Evolutionary conservation across 2,797 vertebrate genomes (phyloP), one percentile per base, ranked within the genome.

Genomic region (Anomalospiza imberbis): DNA sequence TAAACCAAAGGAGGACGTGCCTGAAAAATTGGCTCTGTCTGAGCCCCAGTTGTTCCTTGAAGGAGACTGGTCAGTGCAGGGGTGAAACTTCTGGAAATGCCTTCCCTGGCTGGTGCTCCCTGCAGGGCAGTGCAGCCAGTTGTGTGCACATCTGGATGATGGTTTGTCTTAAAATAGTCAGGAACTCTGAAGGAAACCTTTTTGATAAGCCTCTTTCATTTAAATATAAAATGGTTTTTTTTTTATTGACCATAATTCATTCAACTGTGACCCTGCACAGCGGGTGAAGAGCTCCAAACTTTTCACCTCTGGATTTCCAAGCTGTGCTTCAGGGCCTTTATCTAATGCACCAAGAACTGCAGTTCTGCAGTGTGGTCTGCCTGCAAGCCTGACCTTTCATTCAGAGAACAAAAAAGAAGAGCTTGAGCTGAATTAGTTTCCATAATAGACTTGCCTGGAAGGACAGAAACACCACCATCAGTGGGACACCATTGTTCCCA

Each of bases 61-160:
- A 40, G 50, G 81, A 19, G 25, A 4, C 13, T 11, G 48, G 1
- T 9, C 60, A 31, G 2, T 7, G 63, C 45, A 29, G 19, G 48
- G 55, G 21, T 34, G 2, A 18, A 82, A 20, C 36, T 13, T 29
- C 4, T 58, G 24, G 9, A 31, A 55, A n/a, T 55, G 54, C 12
- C 34, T 77, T 44, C 17, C 20, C 48, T 53, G 51, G 24, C 3
- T 50, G 51, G 6, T 32, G 8, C 26, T 57, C 7, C 4, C 32
- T 8, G 0, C 17, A 19, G 75, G 48, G 38, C 21, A 2, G 10
- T 2, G 19, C 6, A 3, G 20, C 15, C 75, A 15, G 38, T 4
- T 51, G 66, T 34, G 85, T n/a, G 44, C 71, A 53, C 73, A 17
- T 36, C 48, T 36, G 16, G 21, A 6, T 3, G 7, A 10, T 3